Percentiles rank a stretch among this genome's conserved stretches.
Conservation (phyloP, 2,888 invertebrate genomes). For the Plagiodera versicolora region DNA sequence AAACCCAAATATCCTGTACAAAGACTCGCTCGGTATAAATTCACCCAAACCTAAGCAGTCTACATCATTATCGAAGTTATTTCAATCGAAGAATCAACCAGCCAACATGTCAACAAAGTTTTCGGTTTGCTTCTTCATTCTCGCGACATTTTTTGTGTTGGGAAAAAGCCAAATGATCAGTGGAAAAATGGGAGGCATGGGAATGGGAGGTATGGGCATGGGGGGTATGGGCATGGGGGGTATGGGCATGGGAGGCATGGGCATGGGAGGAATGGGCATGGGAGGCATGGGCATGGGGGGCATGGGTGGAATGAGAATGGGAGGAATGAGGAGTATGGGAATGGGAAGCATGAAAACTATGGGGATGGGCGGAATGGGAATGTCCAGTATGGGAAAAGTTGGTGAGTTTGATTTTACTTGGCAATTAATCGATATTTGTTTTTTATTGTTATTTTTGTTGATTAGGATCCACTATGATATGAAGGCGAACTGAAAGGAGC, state of each 20-base stretch:
- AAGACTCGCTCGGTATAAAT: too few species aligned
- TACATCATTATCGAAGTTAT: too few species aligned
- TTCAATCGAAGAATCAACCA: too few species aligned
- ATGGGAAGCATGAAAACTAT: constrained; percentile 12
- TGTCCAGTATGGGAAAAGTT: neutral
- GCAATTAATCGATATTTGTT: neutral
- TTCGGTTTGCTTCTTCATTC: too few species aligned
- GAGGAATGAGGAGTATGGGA: constrained; percentile 13
- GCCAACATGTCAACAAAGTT: too few species aligned
- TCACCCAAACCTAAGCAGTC: too few species aligned
- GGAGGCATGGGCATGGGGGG: constrained; percentile 1
- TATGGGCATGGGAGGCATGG: constrained; percentile 3
- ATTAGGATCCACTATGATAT: neutral
- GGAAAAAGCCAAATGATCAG: neutral
- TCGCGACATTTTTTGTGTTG: too few species aligned
- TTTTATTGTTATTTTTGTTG: neutral
- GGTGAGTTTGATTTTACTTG: neutral
- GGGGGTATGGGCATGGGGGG: constrained; percentile 14
- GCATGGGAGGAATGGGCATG: constrained; percentile 3
- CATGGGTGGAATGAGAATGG: neutral
- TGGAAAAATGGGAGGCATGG: constrained; percentile 9
- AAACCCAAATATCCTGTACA: too few species aligned
- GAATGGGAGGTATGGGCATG: constrained; percentile 13
- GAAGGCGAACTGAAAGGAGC: neutral
- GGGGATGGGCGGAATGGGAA: constrained; percentile 23